phyloP scores from a whole-genome alignment of 92 coral and sea anemone genomes.

The Palythoa grandis region DNA sequence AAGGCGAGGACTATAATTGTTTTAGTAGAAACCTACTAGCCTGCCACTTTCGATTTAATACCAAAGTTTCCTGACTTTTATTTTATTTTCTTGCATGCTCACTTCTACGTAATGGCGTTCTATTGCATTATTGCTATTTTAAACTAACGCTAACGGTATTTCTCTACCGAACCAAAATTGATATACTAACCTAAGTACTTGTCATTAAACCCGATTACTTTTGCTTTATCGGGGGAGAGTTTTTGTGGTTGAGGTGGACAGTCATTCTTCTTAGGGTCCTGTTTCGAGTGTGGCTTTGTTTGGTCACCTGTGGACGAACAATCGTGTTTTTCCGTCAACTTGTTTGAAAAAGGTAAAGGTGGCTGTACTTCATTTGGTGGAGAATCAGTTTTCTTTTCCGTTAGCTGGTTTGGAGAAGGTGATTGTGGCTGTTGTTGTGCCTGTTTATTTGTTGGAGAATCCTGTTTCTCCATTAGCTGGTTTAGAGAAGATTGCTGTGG shows the following conservation, averaged over 20 bases:
- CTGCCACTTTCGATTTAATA: too few relatives aligned
- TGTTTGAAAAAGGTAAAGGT: background rate
- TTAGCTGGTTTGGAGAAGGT: background rate
- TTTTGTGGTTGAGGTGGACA: background rate
- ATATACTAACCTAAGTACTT: constrained; percentile 72
- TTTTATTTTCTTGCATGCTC: too few relatives aligned
- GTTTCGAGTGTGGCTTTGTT: too few relatives aligned
- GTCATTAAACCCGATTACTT: constrained; percentile 70
- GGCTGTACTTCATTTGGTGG: background rate
- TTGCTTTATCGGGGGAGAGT: constrained; percentile 16
- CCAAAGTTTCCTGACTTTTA: too few relatives aligned
- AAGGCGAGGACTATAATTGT: too few relatives aligned
- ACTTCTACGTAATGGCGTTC: too few relatives aligned
- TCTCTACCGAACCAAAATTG: too few relatives aligned
- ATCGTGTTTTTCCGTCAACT: background rate
- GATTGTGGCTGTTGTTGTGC: background rate
- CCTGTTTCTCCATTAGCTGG: background rate
- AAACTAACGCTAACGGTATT: too few relatives aligned
- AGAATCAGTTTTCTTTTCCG: background rate
- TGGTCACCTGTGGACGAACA: too few relatives aligned
- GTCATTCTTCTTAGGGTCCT: background rate
- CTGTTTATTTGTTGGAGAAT: background rate
- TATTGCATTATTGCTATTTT: too few relatives aligned
- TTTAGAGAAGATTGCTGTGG: background rate
- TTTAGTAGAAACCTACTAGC: too few relatives aligned